A percentile compares a stretch with the other conserved stretches of the same genome.
These are phyloP conservation scores for Agrotis ipsilon DNA, from an alignment of 2,888 invertebrate species.

Conservation along the genomic window DNA sequence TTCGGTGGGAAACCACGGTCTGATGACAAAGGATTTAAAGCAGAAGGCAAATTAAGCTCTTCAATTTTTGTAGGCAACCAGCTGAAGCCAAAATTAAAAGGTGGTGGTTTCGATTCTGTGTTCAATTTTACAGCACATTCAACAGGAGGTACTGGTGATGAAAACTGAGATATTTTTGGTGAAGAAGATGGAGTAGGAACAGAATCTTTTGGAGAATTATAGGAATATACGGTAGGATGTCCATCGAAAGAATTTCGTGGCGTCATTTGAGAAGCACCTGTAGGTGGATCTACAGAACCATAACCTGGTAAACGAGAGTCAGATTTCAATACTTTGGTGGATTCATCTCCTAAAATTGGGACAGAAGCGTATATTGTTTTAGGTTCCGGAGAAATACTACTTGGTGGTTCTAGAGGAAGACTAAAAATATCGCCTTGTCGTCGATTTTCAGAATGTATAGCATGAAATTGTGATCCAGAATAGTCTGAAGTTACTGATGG, in stretches of 20 bases:
- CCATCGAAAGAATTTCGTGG: not conserved
- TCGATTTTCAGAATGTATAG: not conserved
- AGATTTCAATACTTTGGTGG: not conserved
- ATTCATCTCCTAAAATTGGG: slow-evolving; percentile 1
- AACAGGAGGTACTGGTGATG: not conserved
- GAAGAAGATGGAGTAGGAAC: not conserved
- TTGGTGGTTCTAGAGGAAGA: not conserved
- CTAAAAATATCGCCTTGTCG: too few species aligned
- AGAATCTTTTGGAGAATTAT: not conserved
- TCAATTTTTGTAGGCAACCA: slow-evolving; percentile 7
- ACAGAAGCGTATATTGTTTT: not conserved
- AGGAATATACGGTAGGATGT: not conserved
- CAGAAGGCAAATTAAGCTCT: slow-evolving; percentile 8
- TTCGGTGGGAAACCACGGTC: not conserved
- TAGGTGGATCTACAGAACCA: not conserved
- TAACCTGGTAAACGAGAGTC: slow-evolving; percentile 1
- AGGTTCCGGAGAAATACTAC: not conserved
- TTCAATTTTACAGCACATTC: not conserved
- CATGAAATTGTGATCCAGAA: not conserved
- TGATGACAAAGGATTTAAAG: not conserved
- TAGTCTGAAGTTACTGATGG: not conserved
- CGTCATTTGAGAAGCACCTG: not conserved
- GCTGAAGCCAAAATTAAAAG: slow-evolving; percentile 5
- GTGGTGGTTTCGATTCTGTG: slow-evolving; percentile 4
- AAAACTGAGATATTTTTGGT: not conserved